Base-by-base conservation (phyloP, 2,888 invertebrate species). In the Coenonympha glycerion region DNA sequence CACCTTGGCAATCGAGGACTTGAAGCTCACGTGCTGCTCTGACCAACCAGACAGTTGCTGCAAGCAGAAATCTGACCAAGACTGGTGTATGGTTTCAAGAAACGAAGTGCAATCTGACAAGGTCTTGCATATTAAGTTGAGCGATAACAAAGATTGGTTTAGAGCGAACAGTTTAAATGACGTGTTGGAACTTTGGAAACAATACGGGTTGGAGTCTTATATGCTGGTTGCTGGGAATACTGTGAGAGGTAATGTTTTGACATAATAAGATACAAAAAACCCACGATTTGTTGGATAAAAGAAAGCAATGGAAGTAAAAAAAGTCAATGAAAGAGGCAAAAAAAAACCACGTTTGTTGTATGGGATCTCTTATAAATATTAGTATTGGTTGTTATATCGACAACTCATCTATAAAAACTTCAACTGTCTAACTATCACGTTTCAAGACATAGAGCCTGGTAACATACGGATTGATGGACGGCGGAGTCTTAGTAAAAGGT, bases 221-320 rank as follows among this genome's bases (percentile, higher is more conserved):
- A 88, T 90, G 73, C 65, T 93, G 4, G 89, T 93, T 1, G 91
- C 90, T 39, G 93, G 94, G n/a, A 61, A 65, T 51, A 65, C 65
- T 24, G 64, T 62, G 1, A 57, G 56, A 60, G 65, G 64, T 65
- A n/a, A n/a, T n/a, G n/a, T n/a, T n/a, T n/a, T n/a, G n/a, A n/a
- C n/a, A n/a, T n/a, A n/a, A n/a, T n/a, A n/a, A n/a, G n/a, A n/a
- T n/a, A n/a, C n/a, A n/a, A n/a, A n/a, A n/a, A n/a, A n/a, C n/a
- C n/a, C n/a, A n/a, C n/a, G n/a, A n/a, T n/a, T n/a, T n/a, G n/a
- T n/a, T n/a, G n/a, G n/a, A n/a, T n/a, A n/a, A n/a, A n/a, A n/a
- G n/a, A n/a, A n/a, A n/a, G n/a, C n/a, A n/a, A n/a, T n/a, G n/a
- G n/a, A n/a, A n/a, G n/a, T n/a, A n/a, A n/a, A n/a, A n/a, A n/a